Evolutionary conservation across 2,113 vertebrate species (phyloP).

Genomic region (Caranx ignobilis): DNA sequence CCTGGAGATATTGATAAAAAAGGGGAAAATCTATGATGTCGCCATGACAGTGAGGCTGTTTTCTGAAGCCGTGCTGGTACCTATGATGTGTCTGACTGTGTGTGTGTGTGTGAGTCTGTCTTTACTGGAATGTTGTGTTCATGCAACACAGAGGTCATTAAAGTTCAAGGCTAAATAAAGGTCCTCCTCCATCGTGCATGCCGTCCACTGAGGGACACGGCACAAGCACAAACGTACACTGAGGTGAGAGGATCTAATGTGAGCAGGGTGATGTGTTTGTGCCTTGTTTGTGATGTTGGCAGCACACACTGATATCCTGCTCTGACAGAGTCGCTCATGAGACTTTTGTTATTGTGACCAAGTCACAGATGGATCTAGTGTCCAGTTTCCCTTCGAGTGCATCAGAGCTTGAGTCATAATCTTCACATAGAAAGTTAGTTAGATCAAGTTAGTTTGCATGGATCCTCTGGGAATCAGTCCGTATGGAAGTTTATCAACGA

Average conservation of each 20-base stretch:
- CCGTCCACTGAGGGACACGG: constrained; percentile 13
- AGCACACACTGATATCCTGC: not conserved
- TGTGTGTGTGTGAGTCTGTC: constrained; percentile 13
- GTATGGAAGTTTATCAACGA: not conserved
- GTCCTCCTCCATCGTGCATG: constrained; percentile 31
- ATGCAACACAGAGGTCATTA: constrained; percentile 46
- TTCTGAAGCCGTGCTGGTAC: not conserved
- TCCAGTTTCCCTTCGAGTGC: not conserved
- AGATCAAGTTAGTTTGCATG: not conserved
- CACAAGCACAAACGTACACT: not conserved
- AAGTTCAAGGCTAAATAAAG: constrained; percentile 81
- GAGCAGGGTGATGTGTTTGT: not conserved
- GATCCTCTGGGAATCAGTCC: not conserved
- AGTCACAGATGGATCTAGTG: not conserved
- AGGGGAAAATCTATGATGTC: constrained; percentile 24
- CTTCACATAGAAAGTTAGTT: constrained; percentile 4
- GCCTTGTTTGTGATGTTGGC: not conserved
- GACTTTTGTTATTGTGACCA: not conserved
- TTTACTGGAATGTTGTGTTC: constrained; percentile 42
- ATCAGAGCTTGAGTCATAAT: constrained; percentile 1
- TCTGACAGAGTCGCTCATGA: not conserved
- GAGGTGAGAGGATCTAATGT: not conserved
- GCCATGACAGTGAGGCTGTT: constrained; percentile 26
- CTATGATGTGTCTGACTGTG: not conserved
- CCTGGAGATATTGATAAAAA: constrained; percentile 25